phyloP scores from a whole-genome alignment of 2,113 vertebrate species.

The Lamprotornis superbus region DNA sequence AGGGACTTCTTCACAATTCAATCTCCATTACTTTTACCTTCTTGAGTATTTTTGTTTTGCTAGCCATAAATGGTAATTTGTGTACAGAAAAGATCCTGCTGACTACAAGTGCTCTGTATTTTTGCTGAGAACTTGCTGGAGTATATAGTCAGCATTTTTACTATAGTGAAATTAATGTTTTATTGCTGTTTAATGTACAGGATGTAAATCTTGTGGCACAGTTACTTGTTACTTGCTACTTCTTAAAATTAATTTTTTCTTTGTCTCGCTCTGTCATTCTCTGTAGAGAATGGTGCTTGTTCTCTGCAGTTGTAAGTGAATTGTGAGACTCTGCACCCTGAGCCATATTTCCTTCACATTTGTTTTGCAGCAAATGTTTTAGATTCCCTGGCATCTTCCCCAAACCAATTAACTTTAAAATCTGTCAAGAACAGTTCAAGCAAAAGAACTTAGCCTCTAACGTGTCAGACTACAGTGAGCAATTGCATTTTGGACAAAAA shows the following conservation, averaged over 20 bases:
- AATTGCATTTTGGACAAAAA: slow-evolving; percentile 42
- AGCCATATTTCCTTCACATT: slow-evolving; percentile 44
- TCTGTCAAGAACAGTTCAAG: slow-evolving; percentile 53
- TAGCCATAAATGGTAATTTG: not conserved
- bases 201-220: slow-evolving; percentile 2
- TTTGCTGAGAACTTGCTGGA: slow-evolving; percentile 9
- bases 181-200: slow-evolving; percentile 32
- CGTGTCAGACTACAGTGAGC: slow-evolving; percentile 29
- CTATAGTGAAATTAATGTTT: slow-evolving; percentile 31
- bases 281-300: not conserved
- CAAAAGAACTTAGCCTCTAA: slow-evolving; percentile 15
- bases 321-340: not conserved
- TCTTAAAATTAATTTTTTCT: not conserved
- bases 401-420: slow-evolving; percentile 61
- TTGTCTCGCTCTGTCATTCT: not conserved
- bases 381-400: slow-evolving; percentile 59
- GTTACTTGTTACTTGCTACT: not conserved
- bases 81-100: not conserved
- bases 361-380: slow-evolving; percentile 41
- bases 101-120: not conserved
- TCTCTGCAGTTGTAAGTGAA: slow-evolving; percentile 10
- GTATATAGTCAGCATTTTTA: slow-evolving; percentile 40
- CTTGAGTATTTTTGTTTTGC: not conserved
- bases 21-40: not conserved
- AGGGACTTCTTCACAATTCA: not conserved